Base-by-base conservation (phyloP, 2,113 vertebrate genomes). In the Brachyhypopomus gauderio region DNA sequence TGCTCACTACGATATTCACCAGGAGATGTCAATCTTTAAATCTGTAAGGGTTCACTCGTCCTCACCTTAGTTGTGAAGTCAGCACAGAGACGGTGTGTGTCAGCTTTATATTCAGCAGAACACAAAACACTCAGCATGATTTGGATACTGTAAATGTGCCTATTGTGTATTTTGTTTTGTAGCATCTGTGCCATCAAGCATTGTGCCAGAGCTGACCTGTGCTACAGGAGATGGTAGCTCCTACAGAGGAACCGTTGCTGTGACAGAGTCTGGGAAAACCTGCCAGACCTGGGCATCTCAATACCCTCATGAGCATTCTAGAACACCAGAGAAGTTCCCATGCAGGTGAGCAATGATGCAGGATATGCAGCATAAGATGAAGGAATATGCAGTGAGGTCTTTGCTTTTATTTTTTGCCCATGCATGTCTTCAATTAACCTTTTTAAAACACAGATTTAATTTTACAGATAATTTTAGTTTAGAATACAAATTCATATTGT, bases 261-360 rank as follows among this genome's bases (percentile, higher is more conserved):
- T 96, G 34, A 98, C 98, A 0, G 83, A 83, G 17, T 92, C 93
- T 0, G 98, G 98, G 59, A 93, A 94, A 84, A 88, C 88, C 0
- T 99, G 98, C 79, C 98, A 99, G 88, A 87, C 1, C 2, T 99
- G 98, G 98, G 91, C 90, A 2, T 82, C 89, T 34, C 96, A 98
- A 34, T 81, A 16, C n/a, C 98, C 98, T 1, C 96, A 98, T 2
- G 92, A 72, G 38, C 98, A 99, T 2, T 91, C 87, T 78, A 94
- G 94, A 85, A 95, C 93, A 0, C 95, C 96, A 0, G 95, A 96
- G 3, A 97, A 97, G 88, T 99, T 96, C 62, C 95, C 97, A 36
- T 99, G 97, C 97, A 97, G 95, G 98, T 99, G 92, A 89, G 96
- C 80, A 67, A 16, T 70, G 16, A 41, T 30, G 16, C 4, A 11